Percentiles rank a stretch among this genome's conserved stretches.
These are phyloP conservation scores for Torymus texanus DNA, from an alignment of 2,888 invertebrate genomes.

Conservation along the genomic window DNA sequence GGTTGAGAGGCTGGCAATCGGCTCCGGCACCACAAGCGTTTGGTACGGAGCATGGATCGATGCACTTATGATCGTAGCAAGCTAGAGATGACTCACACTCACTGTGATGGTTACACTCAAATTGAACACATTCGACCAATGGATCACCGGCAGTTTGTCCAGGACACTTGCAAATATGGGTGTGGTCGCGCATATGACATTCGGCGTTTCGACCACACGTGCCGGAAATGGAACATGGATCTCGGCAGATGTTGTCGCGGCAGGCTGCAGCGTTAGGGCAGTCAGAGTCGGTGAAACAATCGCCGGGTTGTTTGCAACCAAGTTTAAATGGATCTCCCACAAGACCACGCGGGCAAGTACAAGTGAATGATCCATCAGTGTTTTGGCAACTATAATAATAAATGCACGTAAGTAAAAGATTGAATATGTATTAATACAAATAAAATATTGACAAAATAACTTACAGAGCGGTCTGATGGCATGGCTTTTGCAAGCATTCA, in stretches of 20 bases:
- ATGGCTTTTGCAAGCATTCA: slow-evolving; percentile 87
- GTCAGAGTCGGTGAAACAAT: slow-evolving; percentile 86
- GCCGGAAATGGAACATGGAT: slow-evolving; percentile 82
- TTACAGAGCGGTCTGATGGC: slow-evolving; percentile 84
- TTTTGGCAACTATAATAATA: slow-evolving; percentile 82
- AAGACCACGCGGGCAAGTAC: slow-evolving; percentile 86
- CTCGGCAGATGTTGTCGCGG: slow-evolving; percentile 84
- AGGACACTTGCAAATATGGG: slow-evolving; percentile 85
- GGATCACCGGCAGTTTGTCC: slow-evolving; percentile 86
- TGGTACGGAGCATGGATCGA: slow-evolving; percentile 86
- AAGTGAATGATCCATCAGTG: slow-evolving; percentile 85
- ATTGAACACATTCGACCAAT: slow-evolving; percentile 80
- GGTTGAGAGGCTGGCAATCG: slow-evolving; percentile 85
- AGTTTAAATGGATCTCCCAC: slow-evolving; percentile 85
- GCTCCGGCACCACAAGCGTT: slow-evolving; percentile 91
- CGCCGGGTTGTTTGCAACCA: slow-evolving; percentile 89
- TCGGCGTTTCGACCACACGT: slow-evolving; percentile 87
- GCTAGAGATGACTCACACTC: slow-evolving; percentile 85
- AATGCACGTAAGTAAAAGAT: background rate
- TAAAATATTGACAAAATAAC: slow-evolving; percentile 43
- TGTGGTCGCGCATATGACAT: slow-evolving; percentile 83
- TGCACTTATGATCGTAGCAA: slow-evolving; percentile 87
- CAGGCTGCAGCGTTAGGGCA: slow-evolving; percentile 88
- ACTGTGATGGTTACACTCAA: slow-evolving; percentile 87
- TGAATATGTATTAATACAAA: background rate